Base-by-base conservation (phyloP, 1,140 invertebrate genomes). In the Brachionus koreanus region DNA sequence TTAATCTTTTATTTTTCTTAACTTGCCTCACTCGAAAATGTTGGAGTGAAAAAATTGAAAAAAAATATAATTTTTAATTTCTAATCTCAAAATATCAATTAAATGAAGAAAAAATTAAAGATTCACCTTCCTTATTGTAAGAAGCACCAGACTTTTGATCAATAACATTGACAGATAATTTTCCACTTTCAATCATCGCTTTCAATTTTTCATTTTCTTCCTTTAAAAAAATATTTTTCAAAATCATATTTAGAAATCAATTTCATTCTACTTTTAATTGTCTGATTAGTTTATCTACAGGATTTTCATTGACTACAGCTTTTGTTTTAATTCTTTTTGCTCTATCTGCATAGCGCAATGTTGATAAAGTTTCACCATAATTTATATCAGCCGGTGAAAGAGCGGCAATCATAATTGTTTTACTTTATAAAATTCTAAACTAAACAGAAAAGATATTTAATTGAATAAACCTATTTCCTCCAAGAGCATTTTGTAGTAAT, bases 261-360 rank as follows among this genome's bases (percentile, higher is more conserved):
- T 10, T 61, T 83, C 87, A 86, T 86, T 86, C 87, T 10, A 65
- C 63, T 65, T 65, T 33, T n/a, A 65, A n/a, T 84, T 89, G 87
- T 83, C 88, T 83, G 52, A 89, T 88, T 29, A 89, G 79, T 85
- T 88, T 88, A 79, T 89, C 88, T 63, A 89, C 72, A 6, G 88
- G 88, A 81, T 88, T 88, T 83, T 89, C 88, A 88, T 99, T 99
- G 79, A 99, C 93, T 83, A 93, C 92, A 67, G 96, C 96, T 84
- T 93, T 92, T 88, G 99, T 99, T 86, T 96, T 94, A 83, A 99
- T 99, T 86, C 94, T 96, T 89, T 99, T 99, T 2, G 97, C 96
- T 76, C 97, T 90, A 89, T 95, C 96, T 1, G 98, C 97, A 89
- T 99, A 99, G 12, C 98, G 90, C 13, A 89, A 85, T 0, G 88